phyloP scores from a whole-genome alignment of 2,797 vertebrate genomes.

The Nasua narica region DNA sequence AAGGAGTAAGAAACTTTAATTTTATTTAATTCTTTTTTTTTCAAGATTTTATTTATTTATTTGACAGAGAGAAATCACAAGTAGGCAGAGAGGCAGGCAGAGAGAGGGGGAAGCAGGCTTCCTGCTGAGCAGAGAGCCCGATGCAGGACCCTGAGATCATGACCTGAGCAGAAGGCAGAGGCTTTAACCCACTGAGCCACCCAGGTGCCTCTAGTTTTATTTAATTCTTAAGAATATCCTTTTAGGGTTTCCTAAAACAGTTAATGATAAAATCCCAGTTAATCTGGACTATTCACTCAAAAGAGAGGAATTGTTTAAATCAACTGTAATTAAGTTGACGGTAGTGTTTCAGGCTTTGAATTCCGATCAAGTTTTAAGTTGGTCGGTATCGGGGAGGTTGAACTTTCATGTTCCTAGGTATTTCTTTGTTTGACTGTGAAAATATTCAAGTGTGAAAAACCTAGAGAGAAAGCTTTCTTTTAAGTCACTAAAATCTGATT shows the following conservation, averaged over 20 bases:
- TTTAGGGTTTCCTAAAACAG: slow-evolving; percentile 30
- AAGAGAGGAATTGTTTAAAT: slow-evolving; percentile 73
- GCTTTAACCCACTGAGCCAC: too few species aligned
- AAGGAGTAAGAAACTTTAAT: slow-evolving; percentile 21
- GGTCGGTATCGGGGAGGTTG: slow-evolving; percentile 60
- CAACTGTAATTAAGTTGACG: slow-evolving; percentile 62
- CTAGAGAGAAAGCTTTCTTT: slow-evolving; percentile 70
- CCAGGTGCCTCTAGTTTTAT: not conserved
- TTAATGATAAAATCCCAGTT: slow-evolving; percentile 71
- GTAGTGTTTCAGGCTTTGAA: slow-evolving; percentile 58
- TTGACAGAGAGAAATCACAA: too few species aligned
- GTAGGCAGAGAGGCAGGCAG: too few species aligned
- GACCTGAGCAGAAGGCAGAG: too few species aligned
- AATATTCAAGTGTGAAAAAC: slow-evolving; percentile 78
- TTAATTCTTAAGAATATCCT: slow-evolving; percentile 1
- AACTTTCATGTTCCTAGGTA: slow-evolving; percentile 76
- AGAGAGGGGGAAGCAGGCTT: too few species aligned
- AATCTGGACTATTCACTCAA: slow-evolving; percentile 71
- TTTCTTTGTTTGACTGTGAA: slow-evolving; percentile 80
- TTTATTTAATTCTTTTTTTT: slow-evolving; percentile 6
- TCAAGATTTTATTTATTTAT: too few species aligned
- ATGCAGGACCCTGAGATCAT: too few species aligned
- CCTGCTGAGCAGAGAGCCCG: too few species aligned
- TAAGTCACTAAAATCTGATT: slow-evolving; percentile 71
- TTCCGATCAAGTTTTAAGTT: slow-evolving; percentile 76